These are phyloP conservation scores for Cotesia glomerata DNA, from an alignment of 1,140 invertebrate genomes.

Conservation along the genomic window DNA sequence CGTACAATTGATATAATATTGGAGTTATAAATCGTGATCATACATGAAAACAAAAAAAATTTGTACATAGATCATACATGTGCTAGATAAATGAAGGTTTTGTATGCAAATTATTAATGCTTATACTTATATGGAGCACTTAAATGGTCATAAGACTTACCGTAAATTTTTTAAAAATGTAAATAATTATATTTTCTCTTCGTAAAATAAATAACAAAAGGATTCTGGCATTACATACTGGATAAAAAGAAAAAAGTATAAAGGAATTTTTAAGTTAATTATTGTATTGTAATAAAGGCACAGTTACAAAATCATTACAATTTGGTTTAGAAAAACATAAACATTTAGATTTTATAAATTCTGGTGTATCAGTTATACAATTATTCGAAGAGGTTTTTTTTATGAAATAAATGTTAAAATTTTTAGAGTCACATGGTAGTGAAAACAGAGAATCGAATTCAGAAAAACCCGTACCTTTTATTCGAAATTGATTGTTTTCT, in stretches of 20 bases:
- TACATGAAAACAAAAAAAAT: too few relatives aligned
- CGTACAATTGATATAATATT: too few relatives aligned
- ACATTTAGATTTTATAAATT: not conserved
- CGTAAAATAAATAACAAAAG: not conserved
- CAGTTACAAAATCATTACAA: not conserved
- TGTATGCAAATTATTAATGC: too few relatives aligned
- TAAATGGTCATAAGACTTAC: not conserved
- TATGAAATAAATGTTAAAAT: not conserved
- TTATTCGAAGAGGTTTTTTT: not conserved
- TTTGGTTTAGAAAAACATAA: not conserved
- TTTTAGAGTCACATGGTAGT: not conserved
- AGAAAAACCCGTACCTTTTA: not conserved
- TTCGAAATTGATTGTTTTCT: not conserved
- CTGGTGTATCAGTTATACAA: not conserved
- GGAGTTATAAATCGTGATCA: too few relatives aligned
- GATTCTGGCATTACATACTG: not conserved
- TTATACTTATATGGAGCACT: too few relatives aligned
- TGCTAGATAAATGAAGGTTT: too few relatives aligned
- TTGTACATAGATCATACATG: too few relatives aligned
- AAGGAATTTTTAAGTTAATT: not conserved
- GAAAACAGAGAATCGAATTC: not conserved
- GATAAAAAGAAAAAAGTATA: not conserved
- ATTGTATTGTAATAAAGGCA: conserved; percentile 3
- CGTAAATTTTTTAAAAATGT: not conserved
- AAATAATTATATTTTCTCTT: not conserved